phyloP scores from a whole-genome alignment of 1,140 invertebrate species.

The Drosophila murphyi region DNA sequence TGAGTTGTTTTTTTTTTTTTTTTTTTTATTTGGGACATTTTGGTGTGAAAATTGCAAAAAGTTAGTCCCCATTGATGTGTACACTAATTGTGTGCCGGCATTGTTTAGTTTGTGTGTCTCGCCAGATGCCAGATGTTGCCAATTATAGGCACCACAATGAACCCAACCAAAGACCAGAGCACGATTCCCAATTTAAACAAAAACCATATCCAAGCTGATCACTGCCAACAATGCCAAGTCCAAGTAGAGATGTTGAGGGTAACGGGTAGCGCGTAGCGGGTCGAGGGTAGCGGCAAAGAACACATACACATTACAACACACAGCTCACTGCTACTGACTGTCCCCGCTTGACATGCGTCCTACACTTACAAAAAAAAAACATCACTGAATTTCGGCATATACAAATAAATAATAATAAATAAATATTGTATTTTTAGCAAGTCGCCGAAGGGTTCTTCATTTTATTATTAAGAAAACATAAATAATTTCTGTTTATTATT shows the following conservation, averaged over 20 bases:
- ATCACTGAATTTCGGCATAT: no score
- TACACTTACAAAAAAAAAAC: no score
- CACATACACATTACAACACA: not conserved
- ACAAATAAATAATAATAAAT: no score
- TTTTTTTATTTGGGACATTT: conserved; percentile 24
- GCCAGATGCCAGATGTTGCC: conserved; percentile 44
- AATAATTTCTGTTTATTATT: no score
- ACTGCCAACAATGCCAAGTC: conserved; percentile 15
- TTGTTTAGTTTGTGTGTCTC: conserved; percentile 19
- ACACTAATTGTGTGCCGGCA: conserved; percentile 29
- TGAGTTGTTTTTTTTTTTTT: conserved; percentile 8
- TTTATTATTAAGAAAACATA: no score
- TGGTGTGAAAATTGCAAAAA: conserved; percentile 56
- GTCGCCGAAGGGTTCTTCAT: no score
- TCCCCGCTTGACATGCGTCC: not conserved
- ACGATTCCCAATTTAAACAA: not conserved
- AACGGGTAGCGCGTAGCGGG: not conserved
- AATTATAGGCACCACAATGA: conserved; percentile 57
- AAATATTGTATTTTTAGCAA: no score
- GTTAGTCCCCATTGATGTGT: conserved; percentile 26
- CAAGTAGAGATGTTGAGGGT: conserved; percentile 13
- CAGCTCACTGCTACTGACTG: not conserved
- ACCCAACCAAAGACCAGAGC: not conserved
- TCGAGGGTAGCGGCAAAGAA: conserved; percentile 2
- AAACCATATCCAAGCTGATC: conserved; percentile 37